Base-by-base conservation (phyloP, 2,888 invertebrate species). In the Caenorhabditis plicata region DNA sequence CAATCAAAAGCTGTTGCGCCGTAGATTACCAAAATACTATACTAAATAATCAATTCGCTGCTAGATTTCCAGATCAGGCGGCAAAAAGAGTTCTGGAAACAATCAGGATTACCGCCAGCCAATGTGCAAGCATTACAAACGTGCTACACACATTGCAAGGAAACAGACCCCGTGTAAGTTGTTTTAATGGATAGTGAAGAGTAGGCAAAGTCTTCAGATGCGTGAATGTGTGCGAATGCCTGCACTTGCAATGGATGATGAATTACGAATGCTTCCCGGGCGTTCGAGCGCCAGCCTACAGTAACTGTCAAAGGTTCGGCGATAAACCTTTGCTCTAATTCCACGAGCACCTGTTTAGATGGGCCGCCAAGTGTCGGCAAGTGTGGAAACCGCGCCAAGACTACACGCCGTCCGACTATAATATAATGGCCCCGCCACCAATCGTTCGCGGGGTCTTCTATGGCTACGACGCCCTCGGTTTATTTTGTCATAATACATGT, bases 241-340 rank as follows among this genome's bases (percentile, higher is more conserved):
- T 75, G n/a, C 72, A 71, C 29, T 56, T 75, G 4, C 67, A 69
- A 46, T 75, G 73, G 73, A 64, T 74, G 56, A 73, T 75, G 72
- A 69, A 75, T 40, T 61, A 68, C 35, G 67, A 69, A 40, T 75
- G 75, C 50, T 61, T 67, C 23, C 73, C 74, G 11, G 73, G 71
- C 31, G 65, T 68, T 17, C 53, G 57, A 17, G 64, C 71, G 8
- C 64, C 66, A 1, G 69, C 73, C 4, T 64, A 65, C 5, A 64
- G 68, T 19, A 75, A 75, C 48, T 75, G 75, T 45, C 69, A 73
- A 40, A 47, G n/a, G n/a, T n/a, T n/a, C n/a, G n/a, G n/a, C n/a
- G n/a, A n/a, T n/a, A n/a, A n/a, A n/a, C n/a, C n/a, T n/a, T n/a
- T n/a, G n/a, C n/a, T n/a, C n/a, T n/a, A n/a, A n/a, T n/a, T n/a